Base-by-base conservation (phyloP, 2,888 invertebrate genomes). In the Polyommatus icarus region DNA sequence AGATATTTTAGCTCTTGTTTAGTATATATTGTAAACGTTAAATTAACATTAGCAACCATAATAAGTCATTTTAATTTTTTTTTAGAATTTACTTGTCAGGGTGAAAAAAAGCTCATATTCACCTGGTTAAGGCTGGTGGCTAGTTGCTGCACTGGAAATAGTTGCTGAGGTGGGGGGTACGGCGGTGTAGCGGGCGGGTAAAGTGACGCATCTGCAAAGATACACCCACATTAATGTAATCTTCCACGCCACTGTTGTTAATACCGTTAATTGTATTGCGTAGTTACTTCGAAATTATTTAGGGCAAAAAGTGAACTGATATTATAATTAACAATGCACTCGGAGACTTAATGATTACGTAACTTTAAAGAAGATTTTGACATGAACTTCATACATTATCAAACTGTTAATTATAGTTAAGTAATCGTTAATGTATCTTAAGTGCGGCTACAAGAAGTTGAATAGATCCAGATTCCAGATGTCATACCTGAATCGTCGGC, bases 61-160 rank as follows among this genome's bases (percentile, higher is more conserved):
- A 40, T 40, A 40, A 7, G 36, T 8, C 40, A 40, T 40, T 40
- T 40, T 40, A 40, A 40, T 0, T 10, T 40, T 40, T 36, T 40
- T 40, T 40, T 40, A 10, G 40, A 40, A 40, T 40, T 40, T 10
- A 40, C 10, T 40, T 10, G 40, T 40, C 40, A 40, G 40, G 40
- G 40, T 40, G 50, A 15, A 15, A 50, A 50, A 4, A 15, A 50
- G 15, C 15, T 15, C 78, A 76, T 29, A 79, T 83, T 83, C 81
- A 92, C 90, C 93, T 93, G 89, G 87, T 89, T 90, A 86, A 92
- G 85, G 90, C 94, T 87, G 85, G 92, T 87, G 83, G 95, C 87
- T 85, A 95, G 87, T 82, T 94, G 95, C 83, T 94, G 94, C 82
- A 91, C 90, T 80, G 93, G 93, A 87, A 91, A 93, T 82, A 91